A percentile compares a stretch with the other conserved stretches of the same genome.
Conservation (phyloP, 1,140 invertebrate genomes). For the Rhagoletis pomonella region DNA sequence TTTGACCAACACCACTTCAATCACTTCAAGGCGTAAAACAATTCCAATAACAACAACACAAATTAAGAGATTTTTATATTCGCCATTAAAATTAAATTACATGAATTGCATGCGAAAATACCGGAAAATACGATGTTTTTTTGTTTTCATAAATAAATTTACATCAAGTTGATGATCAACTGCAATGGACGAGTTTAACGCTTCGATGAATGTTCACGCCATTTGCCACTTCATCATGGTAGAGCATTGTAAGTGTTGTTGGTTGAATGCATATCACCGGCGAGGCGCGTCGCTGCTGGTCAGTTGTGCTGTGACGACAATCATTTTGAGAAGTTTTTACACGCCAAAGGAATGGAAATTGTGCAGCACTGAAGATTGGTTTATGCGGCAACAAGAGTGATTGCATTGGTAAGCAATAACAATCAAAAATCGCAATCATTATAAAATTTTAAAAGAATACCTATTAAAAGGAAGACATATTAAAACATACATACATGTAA, state of each 20-base stretch:
- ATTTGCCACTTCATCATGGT: conserved; percentile 41
- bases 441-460: background rate
- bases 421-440: background rate
- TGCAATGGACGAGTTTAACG: background rate
- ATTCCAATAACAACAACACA: background rate
- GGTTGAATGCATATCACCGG: background rate
- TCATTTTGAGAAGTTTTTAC: background rate
- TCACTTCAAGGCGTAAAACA: background rate
- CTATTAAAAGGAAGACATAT: background rate
- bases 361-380: no score
- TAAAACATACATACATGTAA: no score
- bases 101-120: conserved; percentile 21
- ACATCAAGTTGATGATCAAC: background rate
- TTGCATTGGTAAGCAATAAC: background rate
- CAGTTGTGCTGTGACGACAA: background rate
- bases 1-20: background rate
- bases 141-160: no score
- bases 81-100: conserved; percentile 42
- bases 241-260: background rate
- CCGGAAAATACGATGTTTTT: background rate
- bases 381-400: background rate
- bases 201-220: background rate
- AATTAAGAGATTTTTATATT: conserved; percentile 31
- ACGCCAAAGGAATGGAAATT: background rate
- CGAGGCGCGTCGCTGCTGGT: background rate